Base-by-base conservation (phyloP, 2,113 vertebrate species). In the Uropsilus gracilis region DNA sequence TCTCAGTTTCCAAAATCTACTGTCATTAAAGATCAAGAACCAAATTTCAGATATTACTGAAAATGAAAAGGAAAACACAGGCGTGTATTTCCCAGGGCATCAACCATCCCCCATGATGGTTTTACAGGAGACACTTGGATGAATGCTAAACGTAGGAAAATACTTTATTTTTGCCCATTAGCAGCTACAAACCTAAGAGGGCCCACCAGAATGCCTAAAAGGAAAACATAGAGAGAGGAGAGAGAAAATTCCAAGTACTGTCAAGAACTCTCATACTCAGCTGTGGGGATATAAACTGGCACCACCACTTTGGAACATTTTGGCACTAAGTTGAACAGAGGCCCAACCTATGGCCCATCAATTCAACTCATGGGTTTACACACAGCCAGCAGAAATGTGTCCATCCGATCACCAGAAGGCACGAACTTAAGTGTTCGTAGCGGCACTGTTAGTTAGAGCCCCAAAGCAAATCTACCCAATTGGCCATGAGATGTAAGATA, bases 1-100 rank as follows among this genome's bases (percentile, higher is more conserved):
- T 90, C 50, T 92, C 75, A 30, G 30, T 95, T 95, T 94, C 82
- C 53, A 84, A 94, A 94, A 82, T 53, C 78, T 84, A 66, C 71
- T 75, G 63, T 94, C 93, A 91, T 66, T 89, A 80, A 89, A 63
- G 42, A 84, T 83, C 89, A 95, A 82, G 50, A 30, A 66, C 44
- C 42, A 90, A 75, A 87, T 88, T 61, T 80, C 61, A 64, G 30
- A 87, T 92, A 90, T 91, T 77, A 89, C 22, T 72, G 75, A 71
- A 94, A 83, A 94, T 59, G 59, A 17, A 66, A 88, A 89, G 78
- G 75, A 97, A 96, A 80, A 18, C 57, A 88, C 22, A 86, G 44
- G 66, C 16, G 86, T 80, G 59, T 84, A 68, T 59, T 86, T 86
- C 84, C 75, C 22, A 80, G 61, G 59, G 44, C 73, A 42, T 44